Evolutionary conservation across 2,797 vertebrate genomes (phyloP).

Genomic region (Arnoldichthys spilopterus): DNA sequence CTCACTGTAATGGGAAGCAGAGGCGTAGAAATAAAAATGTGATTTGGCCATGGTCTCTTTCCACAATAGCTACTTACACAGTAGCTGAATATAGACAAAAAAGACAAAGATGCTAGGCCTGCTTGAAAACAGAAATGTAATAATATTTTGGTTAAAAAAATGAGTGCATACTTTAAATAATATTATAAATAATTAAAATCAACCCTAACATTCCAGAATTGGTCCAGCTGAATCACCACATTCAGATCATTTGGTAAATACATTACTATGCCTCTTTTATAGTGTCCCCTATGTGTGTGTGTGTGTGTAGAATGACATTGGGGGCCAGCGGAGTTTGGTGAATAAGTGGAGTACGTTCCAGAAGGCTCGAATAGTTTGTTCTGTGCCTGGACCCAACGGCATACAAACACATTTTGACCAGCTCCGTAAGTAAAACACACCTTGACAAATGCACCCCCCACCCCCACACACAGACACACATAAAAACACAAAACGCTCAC

Average conservation of each 20-base stretch:
- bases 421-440: slow-evolving; percentile 76
- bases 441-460: not conserved
- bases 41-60: too few species aligned
- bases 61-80: not conserved
- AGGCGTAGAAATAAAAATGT: not conserved
- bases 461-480: slow-evolving; percentile 8
- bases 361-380: slow-evolving; percentile 81
- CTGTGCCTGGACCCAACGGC: slow-evolving; percentile 68
- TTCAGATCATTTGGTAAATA: not conserved
- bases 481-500: not conserved
- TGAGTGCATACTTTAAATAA: too few species aligned
- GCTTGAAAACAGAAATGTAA: too few species aligned
- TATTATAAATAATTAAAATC: not conserved
- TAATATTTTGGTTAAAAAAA: too few species aligned
- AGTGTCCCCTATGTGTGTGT: slow-evolving; percentile 12
- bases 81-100: not conserved
- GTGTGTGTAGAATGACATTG: slow-evolving; percentile 78
- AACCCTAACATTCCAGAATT: not conserved
- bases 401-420: slow-evolving; percentile 84
- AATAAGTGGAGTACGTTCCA: slow-evolving; percentile 87
- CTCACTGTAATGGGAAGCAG: not conserved
- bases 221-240: not conserved
- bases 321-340: slow-evolving; percentile 83
- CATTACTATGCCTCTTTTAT: not conserved
- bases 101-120: too few species aligned